A percentile compares a stretch with the other conserved stretches of the same genome.
These are phyloP conservation scores for Argynnis bischoffii DNA, from an alignment of 2,888 invertebrate genomes.

Conservation along the genomic window DNA sequence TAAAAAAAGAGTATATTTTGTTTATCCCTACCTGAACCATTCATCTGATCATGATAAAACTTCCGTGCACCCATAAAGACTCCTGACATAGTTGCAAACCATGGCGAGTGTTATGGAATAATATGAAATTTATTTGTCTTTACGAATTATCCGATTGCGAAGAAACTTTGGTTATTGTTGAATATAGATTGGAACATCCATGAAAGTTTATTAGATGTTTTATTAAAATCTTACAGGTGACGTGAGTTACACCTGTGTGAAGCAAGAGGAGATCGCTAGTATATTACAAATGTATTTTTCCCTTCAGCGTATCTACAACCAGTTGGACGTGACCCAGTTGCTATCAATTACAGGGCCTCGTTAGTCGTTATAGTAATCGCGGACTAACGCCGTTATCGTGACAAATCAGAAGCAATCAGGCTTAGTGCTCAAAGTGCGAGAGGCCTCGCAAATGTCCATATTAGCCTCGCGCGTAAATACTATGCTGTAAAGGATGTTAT, in stretches of 20 bases:
- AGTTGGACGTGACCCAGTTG: slow-evolving; percentile 26
- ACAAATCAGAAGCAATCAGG: slow-evolving; percentile 47
- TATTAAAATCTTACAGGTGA: too few species aligned
- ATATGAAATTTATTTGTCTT: too few species aligned
- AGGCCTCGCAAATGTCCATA: slow-evolving; percentile 47
- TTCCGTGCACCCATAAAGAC: too few species aligned
- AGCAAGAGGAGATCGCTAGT: neutral
- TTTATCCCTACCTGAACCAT: too few species aligned
- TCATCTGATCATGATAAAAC: too few species aligned
- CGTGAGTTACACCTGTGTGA: neutral
- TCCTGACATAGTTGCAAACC: too few species aligned
- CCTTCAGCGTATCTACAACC: slow-evolving; percentile 8
- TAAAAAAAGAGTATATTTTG: too few species aligned
- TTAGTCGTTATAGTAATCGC: slow-evolving; percentile 23
- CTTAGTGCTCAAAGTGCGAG: slow-evolving; percentile 34
- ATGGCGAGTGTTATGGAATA: too few species aligned
- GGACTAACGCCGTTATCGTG: slow-evolving; percentile 44
- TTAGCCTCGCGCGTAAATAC: slow-evolving; percentile 46
- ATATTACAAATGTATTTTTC: neutral
- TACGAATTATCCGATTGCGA: too few species aligned
- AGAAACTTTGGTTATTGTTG: too few species aligned
- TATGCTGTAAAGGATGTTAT: slow-evolving; percentile 45
- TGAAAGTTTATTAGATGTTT: too few species aligned
- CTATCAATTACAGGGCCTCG: slow-evolving; percentile 29
- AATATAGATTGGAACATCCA: too few species aligned